Percentiles rank a stretch among this genome's conserved stretches.
Conservation (phyloP, 2,888 invertebrate species). For the Marasmarcha lunaedactyla region DNA sequence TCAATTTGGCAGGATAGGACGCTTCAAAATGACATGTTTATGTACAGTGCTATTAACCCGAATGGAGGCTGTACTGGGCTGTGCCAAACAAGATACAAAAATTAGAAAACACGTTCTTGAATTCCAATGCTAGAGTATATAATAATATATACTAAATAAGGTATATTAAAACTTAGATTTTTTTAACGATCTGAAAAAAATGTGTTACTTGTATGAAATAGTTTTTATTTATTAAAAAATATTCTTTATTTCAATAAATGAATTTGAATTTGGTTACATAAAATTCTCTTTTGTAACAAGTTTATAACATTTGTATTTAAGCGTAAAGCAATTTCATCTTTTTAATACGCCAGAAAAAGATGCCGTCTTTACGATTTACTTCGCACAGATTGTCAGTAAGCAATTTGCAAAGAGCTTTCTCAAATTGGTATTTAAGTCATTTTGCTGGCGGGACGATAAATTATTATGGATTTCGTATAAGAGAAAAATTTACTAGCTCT, state of each 20-base stretch:
- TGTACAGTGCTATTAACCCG: background rate
- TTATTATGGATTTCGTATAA: background rate
- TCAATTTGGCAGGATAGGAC: background rate
- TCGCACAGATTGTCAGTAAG: constrained; percentile 26
- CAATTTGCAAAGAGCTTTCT: constrained; percentile 25
- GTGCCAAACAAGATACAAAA: background rate
- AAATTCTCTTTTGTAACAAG: too few relatives aligned
- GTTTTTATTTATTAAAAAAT: too few relatives aligned
- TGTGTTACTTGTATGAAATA: too few relatives aligned
- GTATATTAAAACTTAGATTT: too few relatives aligned
- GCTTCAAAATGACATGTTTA: constrained; percentile 1
- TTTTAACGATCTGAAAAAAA: too few relatives aligned
- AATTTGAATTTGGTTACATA: too few relatives aligned
- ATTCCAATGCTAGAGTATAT: too few relatives aligned
- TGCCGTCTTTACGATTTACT: constrained; percentile 29
- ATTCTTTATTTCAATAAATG: too few relatives aligned
- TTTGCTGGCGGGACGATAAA: background rate
- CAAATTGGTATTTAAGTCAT: constrained; percentile 3
- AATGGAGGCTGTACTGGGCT: background rate
- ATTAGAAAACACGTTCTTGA: background rate
- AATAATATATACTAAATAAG: too few relatives aligned
- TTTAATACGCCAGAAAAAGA: constrained; percentile 40
- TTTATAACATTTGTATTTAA: background rate
- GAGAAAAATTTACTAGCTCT: background rate
- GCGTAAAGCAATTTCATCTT: constrained; percentile 26